Conservation (phyloP, 2,113 vertebrate species). For the Oncorhynchus kisutch region DNA sequence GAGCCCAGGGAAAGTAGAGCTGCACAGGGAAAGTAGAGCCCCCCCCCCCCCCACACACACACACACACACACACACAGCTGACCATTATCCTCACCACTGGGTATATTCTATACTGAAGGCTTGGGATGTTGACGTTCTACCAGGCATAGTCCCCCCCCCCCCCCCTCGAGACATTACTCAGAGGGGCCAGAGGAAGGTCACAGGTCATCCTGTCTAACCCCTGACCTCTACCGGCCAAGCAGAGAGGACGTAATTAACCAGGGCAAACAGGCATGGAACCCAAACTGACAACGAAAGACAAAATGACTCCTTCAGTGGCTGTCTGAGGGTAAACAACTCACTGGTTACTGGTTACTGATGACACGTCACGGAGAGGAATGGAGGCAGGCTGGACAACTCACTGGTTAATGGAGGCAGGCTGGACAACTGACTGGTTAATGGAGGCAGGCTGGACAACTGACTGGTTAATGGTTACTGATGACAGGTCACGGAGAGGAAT, state of each 20-base stretch:
- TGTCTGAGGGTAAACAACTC: not conserved
- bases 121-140: conserved; percentile 1
- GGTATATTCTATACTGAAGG: conserved; percentile 20
- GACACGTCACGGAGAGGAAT: not conserved
- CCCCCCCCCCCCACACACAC: no score
- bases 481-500: no score
- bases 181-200: conserved; percentile 17
- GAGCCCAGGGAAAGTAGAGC: conserved; percentile 69
- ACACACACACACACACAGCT: conserved; percentile 32
- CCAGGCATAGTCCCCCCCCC: no score
- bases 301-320: not conserved
- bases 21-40: conserved; percentile 43
- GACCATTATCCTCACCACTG: conserved; percentile 28
- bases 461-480: no score
- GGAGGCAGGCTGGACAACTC: not conserved
- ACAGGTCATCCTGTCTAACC: conserved; percentile 21
- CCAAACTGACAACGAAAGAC: not conserved
- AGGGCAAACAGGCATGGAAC: conserved; percentile 12
- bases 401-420: no score
- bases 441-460: no score
- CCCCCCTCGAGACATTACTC: not conserved
- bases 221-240: conserved; percentile 13
- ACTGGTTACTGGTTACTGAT: not conserved
- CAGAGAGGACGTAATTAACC: conserved; percentile 14
- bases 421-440: no score